Evolutionary conservation across 2,888 invertebrate species (phyloP), one percentile per base, ranked within the genome.

Genomic region (Geophilus truncorum): DNA sequence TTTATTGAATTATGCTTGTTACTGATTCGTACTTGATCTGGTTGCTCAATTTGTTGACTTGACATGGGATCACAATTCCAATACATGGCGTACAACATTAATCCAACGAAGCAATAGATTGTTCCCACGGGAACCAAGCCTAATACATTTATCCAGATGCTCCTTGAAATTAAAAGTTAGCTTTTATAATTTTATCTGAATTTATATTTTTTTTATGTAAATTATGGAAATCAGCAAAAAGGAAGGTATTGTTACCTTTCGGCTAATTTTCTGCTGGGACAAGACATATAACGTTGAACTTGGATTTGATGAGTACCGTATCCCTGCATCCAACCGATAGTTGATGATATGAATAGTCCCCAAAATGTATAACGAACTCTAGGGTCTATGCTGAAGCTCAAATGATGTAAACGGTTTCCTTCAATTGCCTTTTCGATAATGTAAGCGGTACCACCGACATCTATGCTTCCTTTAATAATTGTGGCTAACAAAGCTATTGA

Each of bases 391-490:
- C 78, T 78, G 23, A 36, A 78, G 18, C 78, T 78, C 15, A 78
- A 15, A 40, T 18, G 23, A 3, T 34, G 25, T 36, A 80, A 3
- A 36, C 80, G 34, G 0, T n/a, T 18, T 15, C 80, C 80, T 76
- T 80, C 80, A 2, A 34, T 23, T 12, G 80, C 1, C 40, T 76
- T 80, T 15, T 30, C 76, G 9, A 80, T 36, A n/a, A 80, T 28
- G n/a, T 34, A 36, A 15, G 75, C 18, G 10, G 76, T 1, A 15
- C 80, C 80, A 40, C 80, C 80, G 25, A 76, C 75, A n/a, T 80
- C 80, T n/a, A 76, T 36, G 12, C 28, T 21, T 21, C 80, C 80
- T 76, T 80, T 80, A 15, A 80, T 80, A 21, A 80, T 28, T 4
- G 36, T 28, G 23, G 75, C 30, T 28, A 79, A 78, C 15, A 79